Evolutionary conservation across 2,888 invertebrate genomes (phyloP).

Genomic region (Parelbella ahira): DNA sequence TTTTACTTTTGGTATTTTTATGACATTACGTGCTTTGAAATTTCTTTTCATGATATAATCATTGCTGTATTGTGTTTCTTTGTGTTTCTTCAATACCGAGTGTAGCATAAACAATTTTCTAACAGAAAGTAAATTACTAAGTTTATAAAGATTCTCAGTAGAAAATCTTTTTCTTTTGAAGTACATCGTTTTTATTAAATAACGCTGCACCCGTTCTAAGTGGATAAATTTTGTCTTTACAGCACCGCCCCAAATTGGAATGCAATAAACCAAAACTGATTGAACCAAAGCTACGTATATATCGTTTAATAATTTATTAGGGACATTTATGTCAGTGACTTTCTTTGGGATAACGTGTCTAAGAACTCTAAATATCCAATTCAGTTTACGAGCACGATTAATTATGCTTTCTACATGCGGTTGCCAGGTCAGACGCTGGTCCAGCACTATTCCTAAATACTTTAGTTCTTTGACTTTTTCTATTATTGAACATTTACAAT

Average conservation of each 20-base stretch:
- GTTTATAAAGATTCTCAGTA: not conserved
- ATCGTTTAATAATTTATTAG: too few species aligned
- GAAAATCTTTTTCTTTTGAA: not conserved
- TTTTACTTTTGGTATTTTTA: too few species aligned
- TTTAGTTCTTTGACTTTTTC: conserved; percentile 2
- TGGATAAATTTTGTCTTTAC: not conserved
- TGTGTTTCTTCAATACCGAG: not conserved
- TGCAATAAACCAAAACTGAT: not conserved
- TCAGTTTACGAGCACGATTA: conserved; percentile 2
- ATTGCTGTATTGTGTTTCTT: too few species aligned
- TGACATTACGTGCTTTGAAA: too few species aligned
- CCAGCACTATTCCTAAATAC: conserved; percentile 11
- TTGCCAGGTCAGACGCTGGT: conserved; percentile 10
- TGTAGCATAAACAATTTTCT: not conserved
- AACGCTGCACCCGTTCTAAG: not conserved
- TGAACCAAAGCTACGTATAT: not conserved
- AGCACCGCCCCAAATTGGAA: not conserved
- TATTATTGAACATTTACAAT: conserved; percentile 7
- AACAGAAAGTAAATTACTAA: not conserved
- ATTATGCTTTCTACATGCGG: not conserved
- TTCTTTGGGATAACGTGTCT: too few species aligned
- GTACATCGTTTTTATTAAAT: not conserved
- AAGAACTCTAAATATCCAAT: conserved; percentile 6
- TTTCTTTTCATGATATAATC: too few species aligned
- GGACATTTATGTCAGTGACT: not conserved